phyloP scores from a whole-genome alignment of 2,888 invertebrate species.

The Tridacna gigas region DNA sequence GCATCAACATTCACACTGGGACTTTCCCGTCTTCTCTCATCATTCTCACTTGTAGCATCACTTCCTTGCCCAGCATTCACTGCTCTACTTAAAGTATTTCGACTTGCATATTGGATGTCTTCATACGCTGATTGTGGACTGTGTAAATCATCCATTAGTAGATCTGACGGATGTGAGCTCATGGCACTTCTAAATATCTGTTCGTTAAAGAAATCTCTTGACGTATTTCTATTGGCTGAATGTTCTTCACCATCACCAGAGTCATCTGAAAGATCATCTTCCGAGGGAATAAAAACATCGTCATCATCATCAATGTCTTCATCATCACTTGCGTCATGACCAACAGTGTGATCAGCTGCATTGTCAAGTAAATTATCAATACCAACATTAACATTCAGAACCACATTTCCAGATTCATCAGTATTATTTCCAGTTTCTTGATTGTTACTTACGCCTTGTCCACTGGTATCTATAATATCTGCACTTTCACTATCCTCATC shows the following conservation, averaged over 20 bases:
- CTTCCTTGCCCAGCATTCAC: neutral
- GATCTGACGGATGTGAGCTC: neutral
- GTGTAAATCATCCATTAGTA: neutral
- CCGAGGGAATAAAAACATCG: slow-evolving; percentile 1
- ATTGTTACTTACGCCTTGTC: neutral
- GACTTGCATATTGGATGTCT: neutral
- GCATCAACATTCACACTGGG: neutral
- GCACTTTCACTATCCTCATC: slow-evolving; percentile 27
- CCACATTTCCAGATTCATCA: neutral
- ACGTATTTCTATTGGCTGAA: neutral
- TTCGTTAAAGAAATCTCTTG: slow-evolving; percentile 1
- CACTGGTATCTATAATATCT: slow-evolving; percentile 23
- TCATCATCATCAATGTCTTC: slow-evolving; percentile 1
- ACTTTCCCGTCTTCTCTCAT: neutral
- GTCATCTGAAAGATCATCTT: neutral
- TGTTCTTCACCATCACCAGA: neutral
- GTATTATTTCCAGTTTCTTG: neutral
- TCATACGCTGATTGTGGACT: neutral
- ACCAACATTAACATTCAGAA: slow-evolving; percentile 15
- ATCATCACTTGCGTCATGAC: slow-evolving; percentile 35
- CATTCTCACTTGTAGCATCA: neutral
- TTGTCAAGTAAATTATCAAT: slow-evolving; percentile 27
- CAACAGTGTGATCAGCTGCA: slow-evolving; percentile 11
- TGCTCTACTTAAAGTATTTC: neutral
- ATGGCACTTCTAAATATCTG: neutral